A percentile compares a stretch with the other conserved stretches of the same genome.
Evolutionary conservation across 53 echinoderm and acorn worm species (phyloP).

Genomic region (Arbacia lixula): DNA sequence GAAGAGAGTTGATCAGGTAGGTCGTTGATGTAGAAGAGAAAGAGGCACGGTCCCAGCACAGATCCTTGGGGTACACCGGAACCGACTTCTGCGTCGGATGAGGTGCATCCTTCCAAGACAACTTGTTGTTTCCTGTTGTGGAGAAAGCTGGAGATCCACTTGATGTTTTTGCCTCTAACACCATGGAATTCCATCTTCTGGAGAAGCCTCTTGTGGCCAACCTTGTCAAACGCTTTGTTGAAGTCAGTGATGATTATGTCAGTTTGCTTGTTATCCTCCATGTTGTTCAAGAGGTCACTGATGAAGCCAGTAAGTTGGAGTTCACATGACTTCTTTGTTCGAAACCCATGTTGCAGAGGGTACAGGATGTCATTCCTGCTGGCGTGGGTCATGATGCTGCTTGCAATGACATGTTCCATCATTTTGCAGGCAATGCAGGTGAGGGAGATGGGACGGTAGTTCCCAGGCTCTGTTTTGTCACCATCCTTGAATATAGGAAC

Average conservation of each 20-base stretch:
- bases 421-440: conserved; percentile 39
- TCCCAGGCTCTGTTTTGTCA: conserved; percentile 25
- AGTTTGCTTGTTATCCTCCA: conserved; percentile 23
- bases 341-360: conserved; percentile 35
- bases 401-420: conserved; percentile 41
- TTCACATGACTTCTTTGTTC: conserved; percentile 23
- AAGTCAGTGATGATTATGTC: too few species aligned
- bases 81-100: conserved; percentile 6
- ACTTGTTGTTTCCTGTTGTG: conserved; percentile 22
- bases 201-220: too few species aligned
- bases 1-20: conserved; percentile 36
- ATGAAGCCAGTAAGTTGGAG: conserved; percentile 30
- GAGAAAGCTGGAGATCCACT: conserved; percentile 12
- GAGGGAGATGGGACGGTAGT: conserved; percentile 24
- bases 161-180: conserved; percentile 15
- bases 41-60: conserved; percentile 59
- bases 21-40: conserved; percentile 57
- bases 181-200: conserved; percentile 20
- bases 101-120: not conserved
- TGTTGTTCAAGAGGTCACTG: conserved; percentile 42
- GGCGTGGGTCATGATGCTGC: conserved; percentile 44
- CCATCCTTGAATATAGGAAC: conserved; percentile 12
- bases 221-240: too few species aligned
- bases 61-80: conserved; percentile 62
- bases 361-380: conserved; percentile 30